Base-by-base conservation (phyloP, 2,113 vertebrate species). In the Pontoporia blainvillei region DNA sequence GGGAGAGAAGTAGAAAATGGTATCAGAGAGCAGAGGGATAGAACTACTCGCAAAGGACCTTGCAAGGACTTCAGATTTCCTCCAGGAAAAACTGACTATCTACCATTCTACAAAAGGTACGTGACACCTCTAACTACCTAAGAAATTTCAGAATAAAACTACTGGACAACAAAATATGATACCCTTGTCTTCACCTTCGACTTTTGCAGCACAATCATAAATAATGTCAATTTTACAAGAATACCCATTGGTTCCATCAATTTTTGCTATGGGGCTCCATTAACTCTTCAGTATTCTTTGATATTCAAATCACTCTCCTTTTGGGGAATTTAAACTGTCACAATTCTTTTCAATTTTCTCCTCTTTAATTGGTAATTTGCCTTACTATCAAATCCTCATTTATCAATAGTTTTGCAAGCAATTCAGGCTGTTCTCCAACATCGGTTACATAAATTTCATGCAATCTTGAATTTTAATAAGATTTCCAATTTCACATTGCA, bases 61-160 rank as follows among this genome's bases (percentile, higher is more conserved):
- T 75, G 20, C 20, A 49, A 95, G 36, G 17, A 86, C 36, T 82
- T 67, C 85, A 81, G 29, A 82, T 57, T 72, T 85, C 66, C 31
- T 95, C 73, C 76, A 73, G 34, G n/a, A 36, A 75, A 89, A 87
- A 73, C 12, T 14, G 29, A 86, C 9, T 49, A 61, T 29, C 20
- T 86, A 86, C 59, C n/a, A n/a, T 54, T 92, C 85, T 91, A 94
- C 7, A 83, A 84, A 89, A 84, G 31, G 49, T 9, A 64, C 0
- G 7, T 73, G 39, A 95, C 21, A 92, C 12, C 71, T 86, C 29
- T n/a, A 86, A 57, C 62, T 90, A 59, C 11, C 25, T 69, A 66
- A 89, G 41, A 92, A 90, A 92, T 46, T 61, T 86, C 17, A 64
- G 23, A 90, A 92, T 5, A 94, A 92, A 94, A 62, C 41, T 39